phyloP scores from a whole-genome alignment of 37 sponge, comb jelly and placozoan species.

The Spongia lamella region DNA sequence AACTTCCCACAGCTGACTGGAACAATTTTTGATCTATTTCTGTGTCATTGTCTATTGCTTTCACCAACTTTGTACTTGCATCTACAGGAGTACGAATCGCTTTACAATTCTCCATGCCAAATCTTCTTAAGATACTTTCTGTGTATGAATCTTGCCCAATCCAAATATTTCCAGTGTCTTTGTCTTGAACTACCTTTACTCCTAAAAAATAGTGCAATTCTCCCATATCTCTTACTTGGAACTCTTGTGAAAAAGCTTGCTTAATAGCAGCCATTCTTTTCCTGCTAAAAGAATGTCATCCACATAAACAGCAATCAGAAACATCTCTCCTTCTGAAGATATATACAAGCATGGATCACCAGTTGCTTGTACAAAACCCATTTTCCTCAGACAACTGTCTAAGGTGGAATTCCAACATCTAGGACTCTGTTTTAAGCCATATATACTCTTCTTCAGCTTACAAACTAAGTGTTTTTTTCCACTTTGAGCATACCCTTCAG shows the following conservation, averaged over 20 bases:
- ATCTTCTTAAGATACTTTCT: conserved; percentile 25
- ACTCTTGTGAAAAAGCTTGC: not conserved
- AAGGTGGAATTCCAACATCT: conserved; percentile 61
- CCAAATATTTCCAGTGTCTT: conserved; percentile 25
- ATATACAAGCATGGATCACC: conserved; percentile 65
- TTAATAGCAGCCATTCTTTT: conserved; percentile 28
- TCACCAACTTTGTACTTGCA: conserved; percentile 16
- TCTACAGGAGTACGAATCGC: conserved; percentile 22
- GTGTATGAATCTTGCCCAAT: conserved; percentile 43
- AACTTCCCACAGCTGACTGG: conserved; percentile 34
- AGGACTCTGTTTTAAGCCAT: conserved; percentile 66
- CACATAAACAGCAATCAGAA: conserved; percentile 50
- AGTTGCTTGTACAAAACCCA: conserved; percentile 42
- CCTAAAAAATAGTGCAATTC: conserved; percentile 57
- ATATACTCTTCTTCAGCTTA: no score
- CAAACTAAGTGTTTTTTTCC: conserved; percentile 60
- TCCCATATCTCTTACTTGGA: conserved; percentile 49
- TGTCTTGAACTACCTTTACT: conserved; percentile 31
- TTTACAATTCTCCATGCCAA: conserved; percentile 34
- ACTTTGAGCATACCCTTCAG: conserved; percentile 53
- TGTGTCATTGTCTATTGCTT: not conserved
- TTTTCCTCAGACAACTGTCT: conserved; percentile 40
- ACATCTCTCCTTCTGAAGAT: not conserved
- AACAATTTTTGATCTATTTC: conserved; percentile 9
- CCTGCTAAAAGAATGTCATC: conserved; percentile 48